Conservation (phyloP, 1,140 invertebrate genomes). For the Whitmania pigra region DNA sequence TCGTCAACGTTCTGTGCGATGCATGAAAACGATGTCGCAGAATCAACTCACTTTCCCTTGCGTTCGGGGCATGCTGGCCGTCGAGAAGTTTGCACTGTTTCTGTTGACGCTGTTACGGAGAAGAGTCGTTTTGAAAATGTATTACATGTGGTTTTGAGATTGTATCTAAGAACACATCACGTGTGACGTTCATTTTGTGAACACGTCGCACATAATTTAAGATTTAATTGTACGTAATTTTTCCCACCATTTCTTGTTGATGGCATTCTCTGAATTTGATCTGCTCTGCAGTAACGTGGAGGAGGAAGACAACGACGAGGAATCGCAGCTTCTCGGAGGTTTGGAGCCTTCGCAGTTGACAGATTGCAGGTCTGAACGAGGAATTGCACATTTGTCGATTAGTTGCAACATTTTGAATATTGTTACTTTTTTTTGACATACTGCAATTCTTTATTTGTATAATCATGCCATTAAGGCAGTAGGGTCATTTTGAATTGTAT, state of each 20-base stretch:
- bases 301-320: background rate
- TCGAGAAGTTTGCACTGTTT: slow-evolving; percentile 1
- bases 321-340: background rate
- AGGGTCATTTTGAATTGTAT: too few relatives aligned
- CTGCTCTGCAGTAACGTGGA: slow-evolving; percentile 4
- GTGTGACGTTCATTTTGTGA: too few relatives aligned
- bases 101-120: slow-evolving; percentile 1
- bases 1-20: background rate
- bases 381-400: background rate
- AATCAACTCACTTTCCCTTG: background rate
- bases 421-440: background rate
- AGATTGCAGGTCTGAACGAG: background rate
- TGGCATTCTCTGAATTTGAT: slow-evolving; percentile 9
- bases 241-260: background rate
- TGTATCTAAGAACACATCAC: too few relatives aligned
- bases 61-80: background rate
- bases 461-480: too few relatives aligned
- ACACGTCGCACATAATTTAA: too few relatives aligned
- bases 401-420: background rate
- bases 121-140: too few relatives aligned
- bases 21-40: background rate
- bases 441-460: too few relatives aligned
- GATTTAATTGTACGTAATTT: background rate
- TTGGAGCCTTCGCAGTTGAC: background rate
- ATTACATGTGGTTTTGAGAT: too few relatives aligned